Evolutionary conservation across 2,113 vertebrate species (phyloP).

Genomic region (Tragulus kanchil): DNA sequence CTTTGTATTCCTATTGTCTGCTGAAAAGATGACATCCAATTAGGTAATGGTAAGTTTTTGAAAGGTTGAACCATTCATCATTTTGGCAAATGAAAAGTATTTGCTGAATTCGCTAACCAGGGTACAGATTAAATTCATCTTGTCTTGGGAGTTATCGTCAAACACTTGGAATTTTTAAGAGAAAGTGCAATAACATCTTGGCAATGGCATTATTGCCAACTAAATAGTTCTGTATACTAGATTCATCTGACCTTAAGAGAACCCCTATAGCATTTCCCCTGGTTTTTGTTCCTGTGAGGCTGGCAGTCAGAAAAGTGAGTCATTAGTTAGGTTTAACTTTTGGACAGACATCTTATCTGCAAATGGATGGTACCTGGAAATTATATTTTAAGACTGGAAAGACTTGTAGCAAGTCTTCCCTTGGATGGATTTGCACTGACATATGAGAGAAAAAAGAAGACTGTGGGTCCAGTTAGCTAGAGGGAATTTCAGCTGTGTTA

Average conservation of each 20-base stretch:
- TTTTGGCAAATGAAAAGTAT: conserved; percentile 52
- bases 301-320: conserved; percentile 34
- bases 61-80: neutral
- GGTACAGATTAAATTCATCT: neutral
- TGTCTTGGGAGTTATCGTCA: neutral
- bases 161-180: conserved; percentile 26
- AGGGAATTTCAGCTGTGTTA: neutral
- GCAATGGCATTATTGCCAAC: neutral
- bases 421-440: neutral
- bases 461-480: neutral
- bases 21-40: neutral
- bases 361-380: neutral
- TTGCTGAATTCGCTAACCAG: neutral
- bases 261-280: neutral
- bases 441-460: neutral
- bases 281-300: neutral
- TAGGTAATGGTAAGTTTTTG: neutral
- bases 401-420: neutral
- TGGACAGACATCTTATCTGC: conserved; percentile 14
- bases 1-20: neutral
- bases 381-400: conserved; percentile 45
- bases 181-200: neutral
- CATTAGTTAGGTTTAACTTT: conserved; percentile 34
- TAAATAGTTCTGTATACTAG: neutral
- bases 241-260: neutral